These are phyloP conservation scores for Odontothrips loti DNA, from an alignment of 2,888 invertebrate species.

Conservation along the genomic window DNA sequence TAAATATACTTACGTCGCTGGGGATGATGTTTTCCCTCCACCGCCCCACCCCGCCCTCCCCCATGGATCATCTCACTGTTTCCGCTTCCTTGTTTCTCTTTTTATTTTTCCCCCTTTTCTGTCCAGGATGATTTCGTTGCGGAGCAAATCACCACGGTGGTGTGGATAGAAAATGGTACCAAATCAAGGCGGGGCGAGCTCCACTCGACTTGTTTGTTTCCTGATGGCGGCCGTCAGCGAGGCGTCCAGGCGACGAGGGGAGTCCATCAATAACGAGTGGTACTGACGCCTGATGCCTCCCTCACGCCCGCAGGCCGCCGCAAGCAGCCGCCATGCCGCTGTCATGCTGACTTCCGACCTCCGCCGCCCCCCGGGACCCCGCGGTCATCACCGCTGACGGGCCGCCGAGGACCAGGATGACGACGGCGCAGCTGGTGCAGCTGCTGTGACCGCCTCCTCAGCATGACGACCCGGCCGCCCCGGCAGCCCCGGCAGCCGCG, in stretches of 20 bases:
- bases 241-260: too few species aligned
- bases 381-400: neutral
- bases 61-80: too few species aligned
- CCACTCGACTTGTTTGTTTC: too few species aligned
- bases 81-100: too few species aligned
- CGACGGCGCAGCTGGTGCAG: neutral
- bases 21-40: neutral
- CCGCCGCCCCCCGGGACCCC: neutral
- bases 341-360: neutral
- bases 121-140: too few species aligned
- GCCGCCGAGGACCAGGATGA: neutral
- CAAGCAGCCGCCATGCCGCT: neutral
- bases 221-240: too few species aligned
- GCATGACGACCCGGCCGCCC: neutral
- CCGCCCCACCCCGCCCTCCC: neutral
- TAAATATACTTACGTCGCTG: slow-evolving; percentile 14
- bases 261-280: too few species aligned
- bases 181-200: too few species aligned
- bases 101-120: neutral
- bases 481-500: neutral
- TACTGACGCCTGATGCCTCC: neutral
- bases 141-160: too few species aligned
- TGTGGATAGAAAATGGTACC: too few species aligned
- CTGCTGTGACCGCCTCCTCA: neutral
- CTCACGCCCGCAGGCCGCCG: neutral